Conservation (phyloP, 2,113 vertebrate genomes). For the Ranitomeya imitator region DNA sequence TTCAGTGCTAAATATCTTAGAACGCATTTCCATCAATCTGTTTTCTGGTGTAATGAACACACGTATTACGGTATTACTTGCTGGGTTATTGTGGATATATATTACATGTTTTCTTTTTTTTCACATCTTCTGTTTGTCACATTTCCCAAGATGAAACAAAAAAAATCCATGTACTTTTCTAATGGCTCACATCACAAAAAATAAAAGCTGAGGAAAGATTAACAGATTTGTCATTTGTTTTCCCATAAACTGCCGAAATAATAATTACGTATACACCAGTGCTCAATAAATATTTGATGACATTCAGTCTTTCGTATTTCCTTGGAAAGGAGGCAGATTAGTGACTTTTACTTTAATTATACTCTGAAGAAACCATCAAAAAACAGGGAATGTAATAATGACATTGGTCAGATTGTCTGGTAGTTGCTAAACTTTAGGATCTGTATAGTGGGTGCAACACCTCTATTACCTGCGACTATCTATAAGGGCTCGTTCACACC, state of each 20-base stretch:
- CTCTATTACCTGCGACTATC: too few species aligned
- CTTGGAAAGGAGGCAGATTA: slow-evolving; percentile 32
- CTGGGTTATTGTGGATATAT: slow-evolving; percentile 7
- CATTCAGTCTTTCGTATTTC: slow-evolving; percentile 28
- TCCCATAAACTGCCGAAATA: slow-evolving; percentile 33
- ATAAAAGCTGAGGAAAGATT: slow-evolving; percentile 41
- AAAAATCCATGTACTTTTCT: slow-evolving; percentile 24
- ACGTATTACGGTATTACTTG: not conserved
- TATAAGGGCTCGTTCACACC: too few species aligned
- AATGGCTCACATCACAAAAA: slow-evolving; percentile 40
- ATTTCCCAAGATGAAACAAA: slow-evolving; percentile 48
- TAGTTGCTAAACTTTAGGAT: not conserved
- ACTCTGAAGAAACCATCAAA: slow-evolving; percentile 9
- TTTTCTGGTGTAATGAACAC: slow-evolving; percentile 6
- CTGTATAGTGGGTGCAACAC: too few species aligned
- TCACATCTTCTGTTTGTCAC: slow-evolving; percentile 21
- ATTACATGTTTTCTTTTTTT: slow-evolving; percentile 28
- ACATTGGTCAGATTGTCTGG: not conserved
- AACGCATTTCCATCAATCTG: not conserved
- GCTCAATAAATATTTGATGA: slow-evolving; percentile 49
- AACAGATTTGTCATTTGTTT: slow-evolving; percentile 44
- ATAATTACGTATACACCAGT: slow-evolving; percentile 43
- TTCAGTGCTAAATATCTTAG: not conserved
- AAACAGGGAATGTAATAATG: not conserved
- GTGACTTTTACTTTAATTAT: slow-evolving; percentile 41